These are phyloP conservation scores for Oncorhynchus mykiss DNA, from an alignment of 2,113 vertebrate genomes.

Conservation along the genomic window DNA sequence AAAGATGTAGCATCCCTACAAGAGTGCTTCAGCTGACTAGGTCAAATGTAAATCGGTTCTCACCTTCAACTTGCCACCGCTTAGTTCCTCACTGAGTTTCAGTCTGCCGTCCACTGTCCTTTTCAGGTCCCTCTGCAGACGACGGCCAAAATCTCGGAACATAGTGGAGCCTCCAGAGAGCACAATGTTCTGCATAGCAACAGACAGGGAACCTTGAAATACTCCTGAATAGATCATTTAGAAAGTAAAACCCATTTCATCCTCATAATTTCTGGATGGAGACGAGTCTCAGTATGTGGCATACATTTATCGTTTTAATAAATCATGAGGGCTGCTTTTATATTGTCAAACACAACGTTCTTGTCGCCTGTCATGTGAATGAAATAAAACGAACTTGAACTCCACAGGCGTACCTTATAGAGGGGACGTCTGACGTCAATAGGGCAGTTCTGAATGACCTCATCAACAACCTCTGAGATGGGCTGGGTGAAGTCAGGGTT, in stretches of 20 bases:
- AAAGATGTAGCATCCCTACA: too few species aligned
- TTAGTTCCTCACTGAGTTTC: slow-evolving; percentile 96
- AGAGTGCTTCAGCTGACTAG: too few species aligned
- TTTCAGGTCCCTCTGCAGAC: slow-evolving; percentile 95
- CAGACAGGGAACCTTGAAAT: not conserved
- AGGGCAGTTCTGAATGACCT: slow-evolving; percentile 99
- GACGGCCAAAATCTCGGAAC: slow-evolving; percentile 97
- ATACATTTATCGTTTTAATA: too few species aligned
- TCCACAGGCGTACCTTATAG: slow-evolving; percentile 85
- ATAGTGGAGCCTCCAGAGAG: slow-evolving; percentile 98
- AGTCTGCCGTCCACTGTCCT: slow-evolving; percentile 93
- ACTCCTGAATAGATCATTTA: not conserved
- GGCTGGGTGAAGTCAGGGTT: slow-evolving; percentile 99
- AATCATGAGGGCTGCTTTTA: not conserved
- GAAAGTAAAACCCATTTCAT: not conserved
- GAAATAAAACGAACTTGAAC: not conserved
- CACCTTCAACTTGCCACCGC: slow-evolving; percentile 95
- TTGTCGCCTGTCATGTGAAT: too few species aligned
- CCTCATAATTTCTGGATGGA: too few species aligned
- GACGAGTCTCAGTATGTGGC: too few species aligned
- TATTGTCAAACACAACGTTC: not conserved
- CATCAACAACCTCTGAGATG: slow-evolving; percentile 98
- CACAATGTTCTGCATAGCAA: slow-evolving; percentile 77
- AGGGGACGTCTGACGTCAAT: slow-evolving; percentile 96
- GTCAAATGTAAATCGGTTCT: slow-evolving; percentile 12